These are phyloP conservation scores for Nemoura dubitans DNA, from an alignment of 2,888 invertebrate species.

Conservation along the genomic window DNA sequence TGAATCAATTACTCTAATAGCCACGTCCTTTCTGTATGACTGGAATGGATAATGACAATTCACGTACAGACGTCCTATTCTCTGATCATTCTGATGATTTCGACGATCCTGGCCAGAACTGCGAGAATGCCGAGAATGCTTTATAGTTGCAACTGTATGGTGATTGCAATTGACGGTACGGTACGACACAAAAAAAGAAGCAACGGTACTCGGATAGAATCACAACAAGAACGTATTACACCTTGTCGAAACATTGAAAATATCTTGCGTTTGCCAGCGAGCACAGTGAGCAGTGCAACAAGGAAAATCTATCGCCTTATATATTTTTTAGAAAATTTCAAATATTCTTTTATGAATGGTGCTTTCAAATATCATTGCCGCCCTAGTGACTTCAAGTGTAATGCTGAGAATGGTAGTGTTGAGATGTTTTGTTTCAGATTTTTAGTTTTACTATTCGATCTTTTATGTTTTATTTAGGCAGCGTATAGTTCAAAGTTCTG, in stretches of 20 bases:
- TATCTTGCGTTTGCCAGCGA: neutral
- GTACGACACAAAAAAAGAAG: neutral
- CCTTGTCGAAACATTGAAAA: neutral
- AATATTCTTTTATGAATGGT: neutral
- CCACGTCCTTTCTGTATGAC: neutral
- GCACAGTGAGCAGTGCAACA: neutral
- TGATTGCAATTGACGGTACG: neutral
- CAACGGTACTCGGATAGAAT: neutral
- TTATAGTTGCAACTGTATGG: neutral
- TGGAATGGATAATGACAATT: neutral
- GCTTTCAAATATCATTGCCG: neutral
- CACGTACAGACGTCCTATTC: neutral
- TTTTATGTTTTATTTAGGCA: too few relatives aligned
- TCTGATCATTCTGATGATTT: neutral
- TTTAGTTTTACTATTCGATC: too few relatives aligned
- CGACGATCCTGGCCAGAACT: neutral
- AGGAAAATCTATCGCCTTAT: neutral
- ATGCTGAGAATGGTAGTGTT: too few relatives aligned
- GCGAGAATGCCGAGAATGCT: neutral
- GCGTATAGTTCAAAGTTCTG: too few relatives aligned
- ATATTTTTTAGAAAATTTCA: neutral
- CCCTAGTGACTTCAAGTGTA: neutral
- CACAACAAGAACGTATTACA: too few relatives aligned
- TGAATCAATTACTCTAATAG: conserved; percentile 12
- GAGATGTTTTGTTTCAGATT: too few relatives aligned